phyloP scores from a whole-genome alignment of 2,113 vertebrate species.

The Chinchilla lanigera region DNA sequence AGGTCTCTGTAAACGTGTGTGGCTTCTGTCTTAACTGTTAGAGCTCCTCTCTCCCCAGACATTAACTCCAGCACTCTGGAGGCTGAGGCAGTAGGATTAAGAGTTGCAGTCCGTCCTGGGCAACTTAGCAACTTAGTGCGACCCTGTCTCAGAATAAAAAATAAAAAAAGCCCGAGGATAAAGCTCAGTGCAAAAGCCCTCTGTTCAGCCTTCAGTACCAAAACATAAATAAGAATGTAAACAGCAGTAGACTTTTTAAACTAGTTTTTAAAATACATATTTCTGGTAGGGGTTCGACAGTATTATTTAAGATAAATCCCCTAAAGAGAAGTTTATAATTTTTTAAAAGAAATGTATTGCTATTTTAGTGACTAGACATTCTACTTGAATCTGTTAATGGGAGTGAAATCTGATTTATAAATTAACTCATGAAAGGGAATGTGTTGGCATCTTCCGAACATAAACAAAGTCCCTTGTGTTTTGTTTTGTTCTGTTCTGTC shows the following conservation, averaged over 20 bases:
- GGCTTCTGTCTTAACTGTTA: neutral
- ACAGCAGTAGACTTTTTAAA: neutral
- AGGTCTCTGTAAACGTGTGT: neutral
- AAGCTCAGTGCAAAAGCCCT: neutral
- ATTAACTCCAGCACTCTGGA: neutral
- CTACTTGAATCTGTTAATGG: neutral
- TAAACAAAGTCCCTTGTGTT: neutral
- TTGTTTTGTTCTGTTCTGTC: neutral
- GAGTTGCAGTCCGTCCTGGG: neutral
- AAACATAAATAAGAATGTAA: neutral
- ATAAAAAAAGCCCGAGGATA: neutral
- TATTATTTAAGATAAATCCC: neutral
- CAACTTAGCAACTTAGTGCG: neutral
- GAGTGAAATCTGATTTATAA: neutral
- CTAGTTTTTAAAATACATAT: neutral
- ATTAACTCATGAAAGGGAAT: neutral
- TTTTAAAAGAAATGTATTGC: neutral
- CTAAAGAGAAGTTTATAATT: neutral
- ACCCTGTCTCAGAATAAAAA: neutral
- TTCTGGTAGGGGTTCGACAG: neutral
- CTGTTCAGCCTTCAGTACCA: neutral
- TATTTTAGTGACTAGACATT: neutral
- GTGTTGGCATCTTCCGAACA: neutral
- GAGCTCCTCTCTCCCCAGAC: neutral
- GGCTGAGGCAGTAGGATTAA: neutral